A percentile compares a stretch with the other conserved stretches of the same genome.
Evolutionary conservation across 2,113 vertebrate genomes (phyloP).

Genomic region (Chitala chitala): DNA sequence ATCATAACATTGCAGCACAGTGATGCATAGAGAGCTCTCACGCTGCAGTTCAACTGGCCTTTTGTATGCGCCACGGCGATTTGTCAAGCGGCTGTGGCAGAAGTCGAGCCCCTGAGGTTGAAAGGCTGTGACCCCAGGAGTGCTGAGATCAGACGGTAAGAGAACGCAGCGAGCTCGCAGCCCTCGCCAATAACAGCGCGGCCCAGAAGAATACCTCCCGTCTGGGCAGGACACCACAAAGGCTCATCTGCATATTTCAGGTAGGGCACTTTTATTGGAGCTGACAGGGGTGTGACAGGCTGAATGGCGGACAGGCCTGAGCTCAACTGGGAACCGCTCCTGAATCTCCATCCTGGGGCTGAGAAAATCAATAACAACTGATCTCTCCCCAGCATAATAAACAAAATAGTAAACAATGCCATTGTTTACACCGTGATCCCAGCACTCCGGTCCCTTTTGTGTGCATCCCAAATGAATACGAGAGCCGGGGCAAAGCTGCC

Average conservation of each 20-base stretch:
- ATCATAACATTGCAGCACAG: conserved; percentile 73
- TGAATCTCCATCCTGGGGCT: conserved; percentile 69
- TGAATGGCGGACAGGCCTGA: conserved; percentile 73
- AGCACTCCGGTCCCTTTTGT: conserved; percentile 49
- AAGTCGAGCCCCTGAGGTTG: conserved; percentile 97
- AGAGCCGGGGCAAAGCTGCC: conserved; percentile 48
- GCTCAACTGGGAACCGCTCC: conserved; percentile 73
- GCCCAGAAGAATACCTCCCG: conserved; percentile 74
- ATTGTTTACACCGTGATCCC: conserved; percentile 80
- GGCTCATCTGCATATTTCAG: conserved; percentile 96
- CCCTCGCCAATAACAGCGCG: conserved; percentile 81
- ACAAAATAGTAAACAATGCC: conserved; percentile 90
- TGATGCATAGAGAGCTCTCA: conserved; percentile 74
- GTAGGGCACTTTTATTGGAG: conserved; percentile 93
- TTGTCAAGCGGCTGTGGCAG: conserved; percentile 94
- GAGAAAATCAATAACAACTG: conserved; percentile 90
- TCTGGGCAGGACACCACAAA: conserved; percentile 71
- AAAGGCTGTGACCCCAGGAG: conserved; percentile 97
- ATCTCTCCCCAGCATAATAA: conserved; percentile 79
- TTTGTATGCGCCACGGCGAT: conserved; percentile 83
- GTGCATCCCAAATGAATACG: conserved; percentile 45
- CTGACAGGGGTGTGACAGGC: conserved; percentile 93
- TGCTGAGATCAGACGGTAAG: conserved; percentile 75
- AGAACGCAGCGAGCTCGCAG: conserved; percentile 68
- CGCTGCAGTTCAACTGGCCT: conserved; percentile 76